Base-by-base conservation (phyloP, 2,888 invertebrate genomes). In the Melanostoma scalare region DNA sequence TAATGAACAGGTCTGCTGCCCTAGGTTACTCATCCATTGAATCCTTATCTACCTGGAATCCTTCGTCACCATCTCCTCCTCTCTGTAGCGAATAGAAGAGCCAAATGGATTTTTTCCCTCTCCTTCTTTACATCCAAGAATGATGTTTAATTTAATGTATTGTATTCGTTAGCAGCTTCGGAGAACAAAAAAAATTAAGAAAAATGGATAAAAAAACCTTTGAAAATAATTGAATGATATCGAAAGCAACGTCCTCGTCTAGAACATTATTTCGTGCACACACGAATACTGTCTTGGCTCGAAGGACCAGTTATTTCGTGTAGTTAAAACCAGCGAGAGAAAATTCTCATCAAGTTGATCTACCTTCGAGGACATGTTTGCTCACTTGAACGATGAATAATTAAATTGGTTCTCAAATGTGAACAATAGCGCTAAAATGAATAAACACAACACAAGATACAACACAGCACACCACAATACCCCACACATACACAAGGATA, bases 401-500 rank as follows among this genome's bases (percentile, higher is more conserved):
- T 78, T 73, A 78, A 78, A 78, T 67, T 60, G 71, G 42, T 42
- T 65, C 58, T 65, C 63, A 58, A 71, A 77, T 58, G 58, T 71
- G 71, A 60, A 53, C 60, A 78, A 52, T 52, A 60, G 20, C 60
- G 35, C 35, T 58, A 71, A 58, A 55, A 60, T 30, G n/a, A 50
- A 53, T 61, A 50, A 50, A 40, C 38, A 65, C 40, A 67, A 58
- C 20, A 30, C 20, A 48, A 40, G 20, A 48, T 1, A 42, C 42
- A 42, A 9, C n/a, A 9, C 8, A 3, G 1, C n/a, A 9, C 8
- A 3, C 20, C 20, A 20, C 20, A 20, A 20, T 20, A 20, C 20
- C 20, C 20, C 0, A 20, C 20, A 20, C 20, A 20, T 20, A 20
- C 20, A 20, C 20, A 20, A 20, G 20, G 20, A 20, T 20, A 20